Evolutionary conservation across 2,797 vertebrate genomes (phyloP).

Genomic region (Ceyx erithaca): DNA sequence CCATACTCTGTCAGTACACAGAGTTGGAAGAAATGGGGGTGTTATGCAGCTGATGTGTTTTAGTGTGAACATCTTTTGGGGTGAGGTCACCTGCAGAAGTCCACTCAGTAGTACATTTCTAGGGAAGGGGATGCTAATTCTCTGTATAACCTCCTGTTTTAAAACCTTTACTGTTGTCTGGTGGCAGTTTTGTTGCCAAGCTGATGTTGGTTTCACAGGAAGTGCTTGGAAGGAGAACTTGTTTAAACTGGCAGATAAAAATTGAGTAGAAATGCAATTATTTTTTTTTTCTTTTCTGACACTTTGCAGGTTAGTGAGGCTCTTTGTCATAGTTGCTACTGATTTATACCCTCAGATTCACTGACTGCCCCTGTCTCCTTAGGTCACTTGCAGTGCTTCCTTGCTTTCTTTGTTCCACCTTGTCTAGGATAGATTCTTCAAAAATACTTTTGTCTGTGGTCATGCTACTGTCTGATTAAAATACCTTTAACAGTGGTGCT

Average conservation of each 20-base stretch:
- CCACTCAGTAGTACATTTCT: not conserved
- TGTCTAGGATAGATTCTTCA: not conserved
- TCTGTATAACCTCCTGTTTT: not conserved
- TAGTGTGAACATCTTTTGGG: not conserved
- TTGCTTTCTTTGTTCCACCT: not conserved
- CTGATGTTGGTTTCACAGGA: not conserved
- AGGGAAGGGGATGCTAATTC: not conserved
- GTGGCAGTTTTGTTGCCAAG: not conserved
- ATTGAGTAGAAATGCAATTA: not conserved
- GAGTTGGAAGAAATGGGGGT: not conserved
- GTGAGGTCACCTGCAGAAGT: not conserved
- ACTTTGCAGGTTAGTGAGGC: not conserved
- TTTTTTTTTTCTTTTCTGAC: not conserved
- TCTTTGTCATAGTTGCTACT: not conserved
- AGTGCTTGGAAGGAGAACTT: constrained; percentile 20
- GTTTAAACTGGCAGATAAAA: constrained; percentile 28
- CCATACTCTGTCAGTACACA: not conserved
- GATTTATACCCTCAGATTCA: not conserved
- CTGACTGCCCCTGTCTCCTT: not conserved
- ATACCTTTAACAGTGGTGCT: not conserved
- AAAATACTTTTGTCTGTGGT: not conserved
- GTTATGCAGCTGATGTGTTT: not conserved
- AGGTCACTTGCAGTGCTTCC: not conserved
- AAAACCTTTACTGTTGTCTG: not conserved
- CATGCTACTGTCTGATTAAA: not conserved